Conservation (phyloP, 1,140 invertebrate genomes). For the Aleiodes sp. region DNA sequence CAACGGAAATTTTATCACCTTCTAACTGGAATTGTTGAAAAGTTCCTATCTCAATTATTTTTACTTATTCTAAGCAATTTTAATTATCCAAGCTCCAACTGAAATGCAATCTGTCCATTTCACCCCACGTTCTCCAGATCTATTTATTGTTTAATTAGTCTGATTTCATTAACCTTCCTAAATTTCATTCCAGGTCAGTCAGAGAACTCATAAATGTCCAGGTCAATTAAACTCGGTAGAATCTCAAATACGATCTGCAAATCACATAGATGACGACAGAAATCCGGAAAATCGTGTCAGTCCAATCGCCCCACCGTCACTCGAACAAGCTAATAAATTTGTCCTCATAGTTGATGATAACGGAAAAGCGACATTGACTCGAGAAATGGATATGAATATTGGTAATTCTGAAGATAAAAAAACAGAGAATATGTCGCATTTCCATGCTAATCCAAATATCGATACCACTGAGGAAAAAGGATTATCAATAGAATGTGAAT, state of each 20-base stretch:
- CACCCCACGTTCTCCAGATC: no score
- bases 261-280: not conserved
- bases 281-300: not conserved
- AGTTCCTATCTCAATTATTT: no score
- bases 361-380: constrained; percentile 53
- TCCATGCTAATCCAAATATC: no score
- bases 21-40: no score
- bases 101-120: no score
- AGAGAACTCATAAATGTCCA: constrained; percentile 82
- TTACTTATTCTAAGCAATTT: no score
- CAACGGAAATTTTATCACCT: no score
- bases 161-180: not conserved
- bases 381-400: constrained; percentile 44
- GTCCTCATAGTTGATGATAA: constrained; percentile 53
- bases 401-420: constrained; percentile 26
- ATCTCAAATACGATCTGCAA: not conserved
- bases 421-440: constrained; percentile 15
- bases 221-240: constrained; percentile 36
- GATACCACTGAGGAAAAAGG: constrained; percentile 19
- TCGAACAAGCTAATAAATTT: constrained; percentile 54
- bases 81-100: no score
- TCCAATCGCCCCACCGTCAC: not conserved
- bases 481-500: not conserved
- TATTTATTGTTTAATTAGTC: constrained; percentile 5
- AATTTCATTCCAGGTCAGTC: constrained; percentile 71